A percentile compares a stretch with the other conserved stretches of the same genome.
Conservation (phyloP, 2,888 invertebrate genomes). For the Pammene fasciana region DNA sequence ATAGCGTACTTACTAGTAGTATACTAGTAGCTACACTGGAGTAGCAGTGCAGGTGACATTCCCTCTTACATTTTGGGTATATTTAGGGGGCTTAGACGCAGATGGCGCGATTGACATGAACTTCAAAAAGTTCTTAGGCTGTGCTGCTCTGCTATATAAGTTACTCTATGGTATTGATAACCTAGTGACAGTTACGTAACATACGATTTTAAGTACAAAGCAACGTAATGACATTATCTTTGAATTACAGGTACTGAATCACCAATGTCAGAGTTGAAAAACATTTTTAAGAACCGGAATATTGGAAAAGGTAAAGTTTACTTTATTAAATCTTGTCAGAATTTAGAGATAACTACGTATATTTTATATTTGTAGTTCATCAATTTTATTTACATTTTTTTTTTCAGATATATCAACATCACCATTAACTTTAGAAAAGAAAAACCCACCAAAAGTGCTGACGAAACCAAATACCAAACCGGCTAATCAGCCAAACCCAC, state of each 20-base stretch:
- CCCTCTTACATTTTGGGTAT: no score
- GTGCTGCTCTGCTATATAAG: no score
- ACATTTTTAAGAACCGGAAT: constrained; percentile 16
- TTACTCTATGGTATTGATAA: no score
- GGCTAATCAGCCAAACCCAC: constrained; percentile 1
- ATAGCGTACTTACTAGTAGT: no score
- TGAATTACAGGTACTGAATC: constrained; percentile 24
- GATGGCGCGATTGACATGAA: no score
- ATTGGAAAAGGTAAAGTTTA: constrained; percentile 9
- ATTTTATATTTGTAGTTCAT: no score
- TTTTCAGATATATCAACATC: constrained; percentile 1
- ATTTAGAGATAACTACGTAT: neutral
- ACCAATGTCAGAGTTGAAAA: constrained; percentile 28
- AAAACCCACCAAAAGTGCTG: constrained; percentile 7
- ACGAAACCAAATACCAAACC: neutral
- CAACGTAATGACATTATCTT: neutral
- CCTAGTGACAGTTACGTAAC: no score
- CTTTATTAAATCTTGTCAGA: neutral
- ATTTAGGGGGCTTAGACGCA: no score
- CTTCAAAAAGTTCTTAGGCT: no score
- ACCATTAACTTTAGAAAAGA: constrained; percentile 13
- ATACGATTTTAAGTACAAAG: neutral
- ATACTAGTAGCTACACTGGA: no score
- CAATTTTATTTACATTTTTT: no score
- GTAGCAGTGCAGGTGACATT: no score